Evolutionary conservation across 2,888 invertebrate species (phyloP).

Genomic region (Hymenopus coronatus): DNA sequence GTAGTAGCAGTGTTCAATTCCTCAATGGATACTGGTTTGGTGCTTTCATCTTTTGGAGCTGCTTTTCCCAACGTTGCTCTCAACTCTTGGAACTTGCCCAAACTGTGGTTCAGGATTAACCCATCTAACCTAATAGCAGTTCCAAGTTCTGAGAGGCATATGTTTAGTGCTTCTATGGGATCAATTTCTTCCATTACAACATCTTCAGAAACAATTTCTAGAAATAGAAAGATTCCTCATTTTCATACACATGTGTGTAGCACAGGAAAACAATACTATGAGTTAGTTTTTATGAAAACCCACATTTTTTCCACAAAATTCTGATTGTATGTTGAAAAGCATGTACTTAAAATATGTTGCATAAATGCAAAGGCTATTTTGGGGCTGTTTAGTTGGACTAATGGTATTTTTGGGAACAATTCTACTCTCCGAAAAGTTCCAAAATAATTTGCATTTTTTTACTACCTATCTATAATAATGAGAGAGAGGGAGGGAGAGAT

Average conservation of each 20-base stretch:
- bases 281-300: no score
- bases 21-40: background rate
- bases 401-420: no score
- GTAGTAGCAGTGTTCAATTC: background rate
- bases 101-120: background rate
- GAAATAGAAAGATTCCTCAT: background rate
- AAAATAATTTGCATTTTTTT: no score
- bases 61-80: background rate
- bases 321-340: no score
- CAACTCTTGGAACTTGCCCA: background rate
- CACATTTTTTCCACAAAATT: no score
- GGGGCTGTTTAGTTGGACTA: no score
- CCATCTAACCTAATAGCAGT: background rate
- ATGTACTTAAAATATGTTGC: no score
- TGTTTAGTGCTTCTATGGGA: background rate
- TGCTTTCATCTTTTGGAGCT: background rate
- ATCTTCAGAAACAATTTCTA: background rate
- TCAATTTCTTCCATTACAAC: background rate
- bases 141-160: background rate
- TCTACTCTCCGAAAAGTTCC: no score
- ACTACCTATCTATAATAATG: no score
- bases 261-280: no score
- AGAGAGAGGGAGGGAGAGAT: no score
- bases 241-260: background rate
- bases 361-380: no score